phyloP scores from a whole-genome alignment of 2,113 vertebrate species.

The human (Homo sapiens) region DNA sequence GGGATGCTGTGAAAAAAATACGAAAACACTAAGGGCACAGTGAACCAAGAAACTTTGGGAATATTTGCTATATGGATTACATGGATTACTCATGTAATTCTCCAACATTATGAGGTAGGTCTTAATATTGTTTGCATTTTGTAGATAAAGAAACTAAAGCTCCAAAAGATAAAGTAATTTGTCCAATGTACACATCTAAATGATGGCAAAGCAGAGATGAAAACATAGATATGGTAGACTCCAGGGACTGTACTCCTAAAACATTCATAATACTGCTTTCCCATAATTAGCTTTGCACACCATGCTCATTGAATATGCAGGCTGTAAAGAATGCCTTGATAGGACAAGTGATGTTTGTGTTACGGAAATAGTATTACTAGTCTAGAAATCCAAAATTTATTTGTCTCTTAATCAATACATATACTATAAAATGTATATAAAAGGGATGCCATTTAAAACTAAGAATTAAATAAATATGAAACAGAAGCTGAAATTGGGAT shows the following conservation, averaged over 20 bases:
- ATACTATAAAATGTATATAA: not conserved
- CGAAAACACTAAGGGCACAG: not conserved
- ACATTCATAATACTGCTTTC: not conserved
- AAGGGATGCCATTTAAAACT: not conserved
- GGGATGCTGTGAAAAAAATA: not conserved
- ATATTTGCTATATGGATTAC: not conserved
- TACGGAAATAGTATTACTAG: not conserved
- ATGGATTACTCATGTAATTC: not conserved
- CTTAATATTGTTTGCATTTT: slow-evolving; percentile 26
- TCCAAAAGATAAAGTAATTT: slow-evolving; percentile 28
- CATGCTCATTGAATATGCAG: not conserved
- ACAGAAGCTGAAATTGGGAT: not conserved
- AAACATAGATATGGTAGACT: not conserved
- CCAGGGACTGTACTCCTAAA: not conserved
- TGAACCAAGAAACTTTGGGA: not conserved
- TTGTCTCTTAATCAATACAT: not conserved
- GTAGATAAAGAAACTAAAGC: not conserved
- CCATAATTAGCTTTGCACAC: not conserved
- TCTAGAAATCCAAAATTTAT: slow-evolving; percentile 14
- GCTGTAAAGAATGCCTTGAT: not conserved
- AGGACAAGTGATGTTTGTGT: not conserved
- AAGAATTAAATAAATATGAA: not conserved
- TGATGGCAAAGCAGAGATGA: not conserved
- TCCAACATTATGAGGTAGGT: not conserved
- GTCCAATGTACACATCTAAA: not conserved